phyloP scores from a whole-genome alignment of 2,888 invertebrate genomes.

The Aquatica leii region DNA sequence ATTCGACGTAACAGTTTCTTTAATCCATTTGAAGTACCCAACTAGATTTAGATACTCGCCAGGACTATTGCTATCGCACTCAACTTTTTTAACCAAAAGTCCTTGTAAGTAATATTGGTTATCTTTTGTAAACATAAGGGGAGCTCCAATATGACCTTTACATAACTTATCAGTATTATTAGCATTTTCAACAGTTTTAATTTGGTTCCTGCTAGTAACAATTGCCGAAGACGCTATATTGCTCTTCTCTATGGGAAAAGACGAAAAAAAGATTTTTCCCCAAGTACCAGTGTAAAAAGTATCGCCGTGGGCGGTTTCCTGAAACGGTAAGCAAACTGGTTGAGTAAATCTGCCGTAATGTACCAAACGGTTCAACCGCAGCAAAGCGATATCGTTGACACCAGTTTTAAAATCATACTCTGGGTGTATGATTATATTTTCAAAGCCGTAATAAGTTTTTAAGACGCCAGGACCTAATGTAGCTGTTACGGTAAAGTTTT shows the following conservation, averaged over 20 bases:
- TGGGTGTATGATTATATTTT: neutral
- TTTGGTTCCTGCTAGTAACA: neutral
- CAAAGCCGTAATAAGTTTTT: neutral
- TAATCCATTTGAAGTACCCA: neutral
- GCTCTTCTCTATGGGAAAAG: neutral
- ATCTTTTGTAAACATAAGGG: neutral
- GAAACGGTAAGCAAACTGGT: slow-evolving; percentile 4
- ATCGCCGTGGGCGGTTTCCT: no score
- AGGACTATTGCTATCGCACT: neutral
- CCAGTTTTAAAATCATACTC: neutral
- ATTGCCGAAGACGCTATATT: neutral
- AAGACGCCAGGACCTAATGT: neutral
- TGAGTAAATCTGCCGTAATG: neutral
- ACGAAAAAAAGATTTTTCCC: neutral
- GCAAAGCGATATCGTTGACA: neutral
- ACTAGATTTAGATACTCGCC: neutral
- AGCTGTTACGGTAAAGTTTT: neutral
- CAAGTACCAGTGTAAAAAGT: neutral
- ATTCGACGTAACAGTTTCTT: neutral
- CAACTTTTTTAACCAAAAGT: neutral
- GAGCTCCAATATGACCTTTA: neutral
- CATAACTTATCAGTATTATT: neutral
- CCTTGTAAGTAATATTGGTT: slow-evolving; percentile 2
- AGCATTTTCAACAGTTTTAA: neutral
- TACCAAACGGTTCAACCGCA: neutral